These are phyloP conservation scores for Polypterus bichir DNA, from an alignment of 2,113 vertebrate species.

Conservation along the genomic window DNA sequence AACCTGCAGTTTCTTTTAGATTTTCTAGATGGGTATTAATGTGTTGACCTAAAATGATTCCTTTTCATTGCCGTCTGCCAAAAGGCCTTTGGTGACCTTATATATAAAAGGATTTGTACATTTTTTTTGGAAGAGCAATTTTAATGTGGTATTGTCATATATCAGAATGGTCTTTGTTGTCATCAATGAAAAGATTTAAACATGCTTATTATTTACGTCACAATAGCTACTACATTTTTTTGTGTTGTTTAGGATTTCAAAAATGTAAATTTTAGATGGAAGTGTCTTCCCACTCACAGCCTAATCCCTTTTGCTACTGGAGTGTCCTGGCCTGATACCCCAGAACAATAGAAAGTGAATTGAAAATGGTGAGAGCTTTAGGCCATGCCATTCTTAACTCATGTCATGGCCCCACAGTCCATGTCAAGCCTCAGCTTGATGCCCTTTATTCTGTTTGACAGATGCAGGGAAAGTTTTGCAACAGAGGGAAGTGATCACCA, in stretches of 20 bases:
- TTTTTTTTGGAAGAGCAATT: slow-evolving; percentile 22
- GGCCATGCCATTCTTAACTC: slow-evolving; percentile 44
- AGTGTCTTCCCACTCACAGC: slow-evolving; percentile 48
- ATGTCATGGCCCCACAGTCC: slow-evolving; percentile 48
- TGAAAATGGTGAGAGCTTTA: slow-evolving; percentile 62
- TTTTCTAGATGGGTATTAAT: slow-evolving; percentile 12
- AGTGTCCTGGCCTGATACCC: slow-evolving; percentile 42
- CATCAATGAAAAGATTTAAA: slow-evolving; percentile 63
- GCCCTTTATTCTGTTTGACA: slow-evolving; percentile 71
- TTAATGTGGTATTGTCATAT: slow-evolving; percentile 44
- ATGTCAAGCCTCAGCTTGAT: slow-evolving; percentile 61
- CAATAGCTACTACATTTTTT: slow-evolving; percentile 58
- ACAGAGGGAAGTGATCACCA: slow-evolving; percentile 58
- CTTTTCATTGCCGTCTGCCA: slow-evolving; percentile 30
- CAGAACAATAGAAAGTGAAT: slow-evolving; percentile 67
- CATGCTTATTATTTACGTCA: slow-evolving; percentile 64
- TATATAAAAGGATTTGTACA: slow-evolving; percentile 25
- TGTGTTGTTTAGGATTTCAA: slow-evolving; percentile 34
- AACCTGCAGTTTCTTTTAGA: not conserved
- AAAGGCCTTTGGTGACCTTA: slow-evolving; percentile 41
- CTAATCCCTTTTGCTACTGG: slow-evolving; percentile 65
- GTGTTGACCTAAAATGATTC: slow-evolving; percentile 26
- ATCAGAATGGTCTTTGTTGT: slow-evolving; percentile 54
- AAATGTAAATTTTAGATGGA: slow-evolving; percentile 52
- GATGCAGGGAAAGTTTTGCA: slow-evolving; percentile 52